These are phyloP conservation scores for Xanthia icteritia DNA, from an alignment of 2,888 invertebrate genomes.

Conservation along the genomic window DNA sequence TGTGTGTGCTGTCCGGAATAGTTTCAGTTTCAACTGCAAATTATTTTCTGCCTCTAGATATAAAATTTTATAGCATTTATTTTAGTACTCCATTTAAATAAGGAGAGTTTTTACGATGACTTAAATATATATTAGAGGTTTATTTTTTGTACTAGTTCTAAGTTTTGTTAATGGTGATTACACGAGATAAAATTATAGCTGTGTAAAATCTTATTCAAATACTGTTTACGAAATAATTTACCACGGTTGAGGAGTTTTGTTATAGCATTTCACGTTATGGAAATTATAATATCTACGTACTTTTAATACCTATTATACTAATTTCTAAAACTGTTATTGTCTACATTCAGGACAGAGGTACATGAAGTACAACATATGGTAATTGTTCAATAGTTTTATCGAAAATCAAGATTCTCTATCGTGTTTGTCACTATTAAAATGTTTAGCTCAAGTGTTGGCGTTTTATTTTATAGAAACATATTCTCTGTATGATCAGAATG, in stretches of 20 bases:
- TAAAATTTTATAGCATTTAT: slow-evolving; percentile 50
- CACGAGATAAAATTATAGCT: slow-evolving; percentile 23
- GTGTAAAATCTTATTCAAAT: slow-evolving; percentile 9
- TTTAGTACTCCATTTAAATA: slow-evolving; percentile 30
- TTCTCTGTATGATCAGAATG: neutral
- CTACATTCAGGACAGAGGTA: slow-evolving; percentile 10
- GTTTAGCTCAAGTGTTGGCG: slow-evolving; percentile 64
- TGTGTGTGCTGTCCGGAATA: slow-evolving; percentile 29
- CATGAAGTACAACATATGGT: slow-evolving; percentile 9
- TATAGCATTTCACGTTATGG: slow-evolving; percentile 2
- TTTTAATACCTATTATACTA: neutral
- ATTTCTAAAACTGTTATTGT: slow-evolving; percentile 16
- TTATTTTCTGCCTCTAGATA: slow-evolving; percentile 19
- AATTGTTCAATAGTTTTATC: slow-evolving; percentile 39
- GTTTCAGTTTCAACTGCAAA: slow-evolving; percentile 30
- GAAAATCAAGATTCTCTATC: slow-evolving; percentile 64
- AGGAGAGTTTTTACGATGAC: slow-evolving; percentile 9
- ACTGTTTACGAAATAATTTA: slow-evolving; percentile 2
- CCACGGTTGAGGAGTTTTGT: neutral
- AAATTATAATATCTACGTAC: slow-evolving; percentile 7
- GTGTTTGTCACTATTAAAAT: slow-evolving; percentile 74
- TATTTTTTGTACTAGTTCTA: slow-evolving; percentile 60
- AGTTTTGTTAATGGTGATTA: slow-evolving; percentile 42
- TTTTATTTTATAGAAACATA: slow-evolving; percentile 56
- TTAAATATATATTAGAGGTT: slow-evolving; percentile 31